These are phyloP conservation scores for Lepus timidus DNA, from an alignment of 2,113 vertebrate species.

Conservation along the genomic window DNA sequence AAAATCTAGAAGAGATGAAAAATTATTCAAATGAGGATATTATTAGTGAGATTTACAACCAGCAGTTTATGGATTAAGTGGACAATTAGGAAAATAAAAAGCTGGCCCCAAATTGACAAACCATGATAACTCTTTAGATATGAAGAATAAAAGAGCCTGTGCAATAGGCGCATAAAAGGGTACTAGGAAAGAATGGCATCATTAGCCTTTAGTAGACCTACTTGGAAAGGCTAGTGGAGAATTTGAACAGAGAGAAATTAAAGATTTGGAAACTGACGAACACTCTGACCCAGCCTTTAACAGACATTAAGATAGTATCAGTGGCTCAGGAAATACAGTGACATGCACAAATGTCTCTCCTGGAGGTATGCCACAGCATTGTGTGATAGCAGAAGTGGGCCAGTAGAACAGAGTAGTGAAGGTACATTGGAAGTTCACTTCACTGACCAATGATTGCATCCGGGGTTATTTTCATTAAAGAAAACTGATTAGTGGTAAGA, in stretches of 20 bases:
- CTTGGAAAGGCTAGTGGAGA: neutral
- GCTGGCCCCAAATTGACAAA: neutral
- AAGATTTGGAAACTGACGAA: too few species aligned
- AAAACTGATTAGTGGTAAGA: neutral
- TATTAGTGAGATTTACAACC: neutral
- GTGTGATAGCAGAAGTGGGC: neutral
- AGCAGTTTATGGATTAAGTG: neutral
- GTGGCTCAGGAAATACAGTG: neutral
- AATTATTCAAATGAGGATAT: neutral
- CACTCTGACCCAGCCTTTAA: neutral
- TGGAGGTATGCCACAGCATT: neutral
- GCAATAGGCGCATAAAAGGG: neutral
- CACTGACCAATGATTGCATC: neutral
- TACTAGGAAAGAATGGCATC: neutral
- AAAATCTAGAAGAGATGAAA: neutral
- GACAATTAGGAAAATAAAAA: too few species aligned
- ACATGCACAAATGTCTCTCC: too few species aligned
- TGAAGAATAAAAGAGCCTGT: neutral
- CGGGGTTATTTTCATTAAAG: neutral
- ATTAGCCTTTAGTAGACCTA: neutral
- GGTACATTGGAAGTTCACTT: neutral
- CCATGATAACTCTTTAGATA: neutral
- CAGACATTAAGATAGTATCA: neutral
- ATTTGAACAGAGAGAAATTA: neutral
- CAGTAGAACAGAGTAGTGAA: neutral